Conservation (phyloP, 2,888 invertebrate species). For the Brachyopa scutellaris region DNA sequence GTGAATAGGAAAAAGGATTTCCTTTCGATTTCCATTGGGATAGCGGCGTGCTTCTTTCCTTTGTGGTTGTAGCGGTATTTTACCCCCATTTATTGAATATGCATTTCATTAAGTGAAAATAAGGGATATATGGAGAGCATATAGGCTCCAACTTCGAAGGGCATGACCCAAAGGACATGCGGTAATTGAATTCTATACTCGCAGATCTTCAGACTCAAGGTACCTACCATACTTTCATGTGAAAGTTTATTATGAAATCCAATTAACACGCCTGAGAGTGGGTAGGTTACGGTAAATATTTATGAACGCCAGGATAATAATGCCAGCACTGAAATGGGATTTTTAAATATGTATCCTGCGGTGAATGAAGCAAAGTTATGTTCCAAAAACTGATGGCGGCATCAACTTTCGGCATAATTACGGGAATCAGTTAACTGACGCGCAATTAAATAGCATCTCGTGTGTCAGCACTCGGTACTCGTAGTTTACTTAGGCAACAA, state of each 20-base stretch:
- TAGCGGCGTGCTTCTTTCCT: background rate
- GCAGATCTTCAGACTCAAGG: background rate
- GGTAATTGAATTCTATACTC: constrained; percentile 16
- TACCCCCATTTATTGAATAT: constrained; percentile 22
- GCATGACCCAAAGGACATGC: background rate
- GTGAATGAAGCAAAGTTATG: constrained; percentile 7
- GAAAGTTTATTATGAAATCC: constrained; percentile 9
- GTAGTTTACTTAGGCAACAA: too few species aligned
- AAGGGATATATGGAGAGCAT: background rate
- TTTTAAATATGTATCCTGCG: background rate
- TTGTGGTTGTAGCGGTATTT: too few species aligned
- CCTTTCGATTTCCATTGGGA: background rate
- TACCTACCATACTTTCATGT: background rate
- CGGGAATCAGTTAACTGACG: background rate
- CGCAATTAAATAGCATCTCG: background rate
- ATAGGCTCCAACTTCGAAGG: background rate
- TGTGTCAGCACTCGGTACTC: too few species aligned
- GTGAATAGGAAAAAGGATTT: constrained; percentile 20
- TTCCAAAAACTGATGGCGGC: constrained; percentile 1
- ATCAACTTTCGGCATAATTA: background rate
- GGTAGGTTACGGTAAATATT: background rate
- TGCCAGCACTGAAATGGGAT: background rate
- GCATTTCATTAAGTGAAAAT: constrained; percentile 12
- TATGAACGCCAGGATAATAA: background rate
- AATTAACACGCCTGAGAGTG: background rate